Evolutionary conservation across 2,888 invertebrate genomes (phyloP), one percentile per base, ranked within the genome.

Genomic region (Apomyelois bistriatella): DNA sequence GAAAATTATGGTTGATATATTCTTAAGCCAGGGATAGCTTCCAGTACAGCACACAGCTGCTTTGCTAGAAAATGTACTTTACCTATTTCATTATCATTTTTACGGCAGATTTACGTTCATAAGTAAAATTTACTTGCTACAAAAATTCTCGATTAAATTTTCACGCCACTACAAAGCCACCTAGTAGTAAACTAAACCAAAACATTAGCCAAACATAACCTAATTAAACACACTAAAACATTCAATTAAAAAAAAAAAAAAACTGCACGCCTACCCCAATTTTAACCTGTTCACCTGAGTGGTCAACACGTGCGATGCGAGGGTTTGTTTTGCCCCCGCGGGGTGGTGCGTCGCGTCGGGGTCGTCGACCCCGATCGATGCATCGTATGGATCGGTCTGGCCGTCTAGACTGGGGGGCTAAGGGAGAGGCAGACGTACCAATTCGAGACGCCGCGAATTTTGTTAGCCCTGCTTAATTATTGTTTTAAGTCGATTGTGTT

Each of bases 351-450:
- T 65, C 73, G 72, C 72, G 73, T 37, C 75, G 61, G 73, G 80
- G 75, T 59, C 82, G 78, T 71, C 73, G 75, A 79, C 78, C 80
- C 66, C 76, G 85, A 85, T 86, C 85, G 84, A 85, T 85, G 83
- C 78, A 65, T 72, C 82, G 83, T 86, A 87, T 88, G 70, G 89
- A 88, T 87, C 87, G 83, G 85, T 83, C 82, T 82, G n/a, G 75
- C 70, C 79, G 89, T 89, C 89, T 89, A 89, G 89, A 89, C 88
- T 53, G 56, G 55, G 60, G 62, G 62, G 59, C 57, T 50, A 59
- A 58, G 64, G 60, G 66, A 61, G 66, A 68, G 63, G 61, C 65
- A 68, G 60, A 62, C 62, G 62, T 40, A 61, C 72, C 66, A 68
- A 72, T 73, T 70, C 71, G 76, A 73, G 75, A 79, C 70, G 75